These are phyloP conservation scores for Gnathonemus echidnorhynchus DNA, from an alignment of 2,113 vertebrate genomes.

Conservation along the genomic window DNA sequence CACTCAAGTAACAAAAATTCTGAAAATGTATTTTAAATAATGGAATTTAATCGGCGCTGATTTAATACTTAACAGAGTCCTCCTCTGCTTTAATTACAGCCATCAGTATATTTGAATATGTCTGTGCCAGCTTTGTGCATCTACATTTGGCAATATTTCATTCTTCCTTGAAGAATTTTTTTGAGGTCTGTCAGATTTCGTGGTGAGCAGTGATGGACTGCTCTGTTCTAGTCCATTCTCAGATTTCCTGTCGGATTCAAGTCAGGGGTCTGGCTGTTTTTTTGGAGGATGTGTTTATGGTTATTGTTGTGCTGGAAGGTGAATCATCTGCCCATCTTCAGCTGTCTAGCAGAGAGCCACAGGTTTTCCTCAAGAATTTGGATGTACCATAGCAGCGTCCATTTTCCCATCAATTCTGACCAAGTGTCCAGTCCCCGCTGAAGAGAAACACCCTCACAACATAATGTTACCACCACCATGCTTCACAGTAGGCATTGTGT, in stretches of 20 bases:
- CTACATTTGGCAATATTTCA: not conserved
- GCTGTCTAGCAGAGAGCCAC: not conserved
- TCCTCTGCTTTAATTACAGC: not conserved
- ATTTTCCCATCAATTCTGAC: not conserved
- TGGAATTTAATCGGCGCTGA: not conserved
- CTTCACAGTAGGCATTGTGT: not conserved
- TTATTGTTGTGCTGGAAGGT: not conserved
- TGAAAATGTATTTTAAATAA: not conserved
- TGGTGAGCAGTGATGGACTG: not conserved
- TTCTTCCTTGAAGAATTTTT: not conserved
- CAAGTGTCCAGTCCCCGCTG: not conserved
- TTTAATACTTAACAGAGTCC: not conserved
- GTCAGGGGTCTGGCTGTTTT: too few relatives aligned
- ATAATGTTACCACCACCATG: not conserved
- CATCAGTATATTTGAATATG: not conserved
- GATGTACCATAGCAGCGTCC: not conserved
- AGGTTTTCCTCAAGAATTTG: not conserved
- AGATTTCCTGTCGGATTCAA: not conserved
- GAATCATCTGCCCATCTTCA: not conserved
- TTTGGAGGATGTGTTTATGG: not conserved
- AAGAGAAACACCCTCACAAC: not conserved
- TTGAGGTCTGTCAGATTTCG: not conserved
- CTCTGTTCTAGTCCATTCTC: not conserved
- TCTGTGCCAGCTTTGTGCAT: not conserved
- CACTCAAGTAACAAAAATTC: not conserved